Conservation (phyloP, 2,797 vertebrate genomes). For the Lacerta viridis region DNA sequence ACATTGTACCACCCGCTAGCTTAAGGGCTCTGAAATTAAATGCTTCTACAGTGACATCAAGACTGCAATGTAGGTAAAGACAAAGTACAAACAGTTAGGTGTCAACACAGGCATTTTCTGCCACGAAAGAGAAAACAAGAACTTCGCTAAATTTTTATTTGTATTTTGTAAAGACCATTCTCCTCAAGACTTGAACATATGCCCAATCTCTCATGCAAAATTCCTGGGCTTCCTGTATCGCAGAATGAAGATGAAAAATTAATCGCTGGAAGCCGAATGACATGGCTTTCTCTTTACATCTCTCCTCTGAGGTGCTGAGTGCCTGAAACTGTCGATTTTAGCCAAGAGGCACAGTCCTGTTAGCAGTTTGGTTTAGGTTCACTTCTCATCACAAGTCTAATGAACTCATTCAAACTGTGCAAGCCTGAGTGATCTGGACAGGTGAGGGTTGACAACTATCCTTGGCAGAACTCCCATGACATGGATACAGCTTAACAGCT, state of each 20-base stretch:
- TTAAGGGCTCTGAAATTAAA: background rate
- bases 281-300: conserved; percentile 47
- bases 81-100: background rate
- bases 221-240: conserved; percentile 44
- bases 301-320: conserved; percentile 42
- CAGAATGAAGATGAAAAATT: conserved; percentile 37
- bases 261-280: conserved; percentile 46
- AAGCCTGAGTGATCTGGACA: conserved; percentile 59
- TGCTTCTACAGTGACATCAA: background rate
- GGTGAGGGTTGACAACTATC: conserved; percentile 62
- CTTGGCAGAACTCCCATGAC: conserved; percentile 52
- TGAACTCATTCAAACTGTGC: conserved; percentile 55
- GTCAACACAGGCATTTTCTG: background rate
- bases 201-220: conserved; percentile 34
- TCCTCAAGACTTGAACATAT: conserved; percentile 42
- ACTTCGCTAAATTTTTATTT: conserved; percentile 32
- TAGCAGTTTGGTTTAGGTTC: conserved; percentile 60
- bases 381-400: conserved; percentile 63
- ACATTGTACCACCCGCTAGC: too few relatives aligned
- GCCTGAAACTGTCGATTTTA: conserved; percentile 51
- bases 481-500: conserved; percentile 26
- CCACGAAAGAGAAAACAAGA: conserved; percentile 52
- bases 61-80: background rate
- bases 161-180: background rate
- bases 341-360: conserved; percentile 47